Base-by-base conservation (phyloP, 2,888 invertebrate genomes). In the Noctua janthe region DNA sequence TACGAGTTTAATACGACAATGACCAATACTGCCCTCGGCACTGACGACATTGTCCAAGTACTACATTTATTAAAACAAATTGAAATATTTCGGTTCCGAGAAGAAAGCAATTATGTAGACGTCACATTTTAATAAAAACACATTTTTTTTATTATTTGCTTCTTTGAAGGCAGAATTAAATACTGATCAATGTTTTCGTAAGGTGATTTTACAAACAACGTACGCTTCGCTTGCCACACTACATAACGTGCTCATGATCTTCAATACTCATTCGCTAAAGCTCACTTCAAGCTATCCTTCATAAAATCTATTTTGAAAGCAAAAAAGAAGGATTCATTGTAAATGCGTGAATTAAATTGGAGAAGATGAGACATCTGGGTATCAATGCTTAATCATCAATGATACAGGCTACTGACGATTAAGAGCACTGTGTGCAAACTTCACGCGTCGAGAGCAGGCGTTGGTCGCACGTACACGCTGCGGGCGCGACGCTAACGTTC, bases 181-280 rank as follows among this genome's bases (percentile, higher is more conserved):
- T 39, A 51, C 4, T 49, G 75, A 74, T 80, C 80, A 80, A 35
- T 10, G 80, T 80, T 67, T 82, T 67, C 29, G 29, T 67, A 43
- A 35, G 74, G 17, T 15, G 47, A 29, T 67, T 56, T 56, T 47
- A 47, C n/a, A 15, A 49, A 47, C 71, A 39, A 49, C 67, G 51
- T 82, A 66, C 74, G 85, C 90, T 85, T 79, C 49, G 88, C 88
- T 90, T 90, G 47, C 74, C 69, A 76, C 81, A 74, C 69, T 29
- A 73, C 81, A 11, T 76, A 43, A 72, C 29, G 47, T 76, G 59
- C 69, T 76, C 70, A 29, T 71, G 23, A 39, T 66, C 66, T 69
- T 76, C 80, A 70, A 59, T 69, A 69, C 76, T 76, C n/a, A 59
- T 78, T 78, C 59, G 82, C 88, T 85, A 80, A 49, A 71, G 54